phyloP scores from a whole-genome alignment of 1,140 invertebrate species.

The Zaprionus vittiger region DNA sequence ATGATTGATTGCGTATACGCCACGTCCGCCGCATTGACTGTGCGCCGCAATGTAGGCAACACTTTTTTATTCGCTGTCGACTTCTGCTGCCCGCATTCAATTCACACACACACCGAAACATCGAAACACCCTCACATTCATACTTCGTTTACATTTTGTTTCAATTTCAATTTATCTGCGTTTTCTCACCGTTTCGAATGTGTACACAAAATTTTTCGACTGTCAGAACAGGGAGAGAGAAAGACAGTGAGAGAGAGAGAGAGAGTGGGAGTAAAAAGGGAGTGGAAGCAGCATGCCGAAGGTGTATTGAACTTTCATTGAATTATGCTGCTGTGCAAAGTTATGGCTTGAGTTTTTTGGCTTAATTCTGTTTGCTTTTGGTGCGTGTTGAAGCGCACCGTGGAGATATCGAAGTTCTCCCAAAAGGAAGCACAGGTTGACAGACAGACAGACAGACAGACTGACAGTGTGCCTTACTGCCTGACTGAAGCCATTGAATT shows the following conservation, averaged over 20 bases:
- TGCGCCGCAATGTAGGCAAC: conserved; percentile 59
- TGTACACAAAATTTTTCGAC: conserved; percentile 39
- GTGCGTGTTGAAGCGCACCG: conserved; percentile 40
- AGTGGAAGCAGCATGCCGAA: not conserved
- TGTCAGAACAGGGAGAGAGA: not conserved
- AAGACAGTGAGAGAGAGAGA: not conserved
- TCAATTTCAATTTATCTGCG: conserved; percentile 69
- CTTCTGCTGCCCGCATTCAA: conserved; percentile 21
- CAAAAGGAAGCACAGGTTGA: not conserved
- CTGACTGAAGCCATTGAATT: conserved; percentile 16
- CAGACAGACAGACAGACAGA: conserved; percentile 5
- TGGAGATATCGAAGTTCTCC: conserved; percentile 10
- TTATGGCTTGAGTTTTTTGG: conserved; percentile 53
- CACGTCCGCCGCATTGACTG: conserved; percentile 26
- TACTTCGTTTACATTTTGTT: conserved; percentile 71
- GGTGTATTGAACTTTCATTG: conserved; percentile 65
- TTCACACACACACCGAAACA: not conserved
- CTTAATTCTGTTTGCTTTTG: conserved; percentile 59
- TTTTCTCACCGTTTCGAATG: conserved; percentile 39
- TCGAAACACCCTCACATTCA: not conserved
- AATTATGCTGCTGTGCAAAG: conserved; percentile 52
- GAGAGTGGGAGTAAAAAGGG: not conserved
- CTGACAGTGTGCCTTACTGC: not conserved
- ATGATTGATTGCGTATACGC: conserved; percentile 77
- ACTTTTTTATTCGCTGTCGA: conserved; percentile 38